These are phyloP conservation scores for Dunckerocampus dactyliophorus DNA, from an alignment of 2,113 vertebrate species.

Conservation along the genomic window DNA sequence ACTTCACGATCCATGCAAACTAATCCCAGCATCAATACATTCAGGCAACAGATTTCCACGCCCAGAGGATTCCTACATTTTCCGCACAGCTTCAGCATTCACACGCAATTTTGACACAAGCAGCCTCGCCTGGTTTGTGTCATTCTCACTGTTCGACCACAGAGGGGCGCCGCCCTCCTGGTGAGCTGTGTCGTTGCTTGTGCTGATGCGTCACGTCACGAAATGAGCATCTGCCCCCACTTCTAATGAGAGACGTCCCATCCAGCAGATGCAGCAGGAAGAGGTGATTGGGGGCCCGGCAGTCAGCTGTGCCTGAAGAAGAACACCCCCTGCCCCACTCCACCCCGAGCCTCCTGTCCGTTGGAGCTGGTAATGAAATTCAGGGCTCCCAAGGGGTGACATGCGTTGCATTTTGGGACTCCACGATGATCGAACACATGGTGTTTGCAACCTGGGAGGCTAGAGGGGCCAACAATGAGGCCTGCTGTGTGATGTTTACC, in stretches of 20 bases:
- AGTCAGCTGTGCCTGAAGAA: constrained; percentile 44
- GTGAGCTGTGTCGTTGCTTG: background rate
- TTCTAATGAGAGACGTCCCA: constrained; percentile 4
- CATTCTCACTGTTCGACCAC: no score
- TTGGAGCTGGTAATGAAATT: constrained; percentile 55
- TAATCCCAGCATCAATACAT: no score
- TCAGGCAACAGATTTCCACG: no score
- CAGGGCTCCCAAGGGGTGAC: constrained; percentile 33
- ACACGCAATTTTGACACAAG: no score
- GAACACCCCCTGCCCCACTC: constrained; percentile 6
- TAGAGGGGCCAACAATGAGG: background rate
- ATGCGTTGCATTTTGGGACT: constrained; percentile 36
- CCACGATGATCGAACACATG: constrained; percentile 29
- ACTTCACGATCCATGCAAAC: no score
- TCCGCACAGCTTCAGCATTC: no score
- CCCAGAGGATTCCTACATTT: no score
- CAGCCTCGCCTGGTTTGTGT: no score
- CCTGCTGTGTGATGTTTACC: background rate
- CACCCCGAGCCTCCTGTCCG: constrained; percentile 5
- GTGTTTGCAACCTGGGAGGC: background rate
- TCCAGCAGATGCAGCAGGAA: constrained; percentile 33
- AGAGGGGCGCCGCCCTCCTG: background rate
- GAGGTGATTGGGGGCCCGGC: constrained; percentile 12
- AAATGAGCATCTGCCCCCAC: constrained; percentile 32
- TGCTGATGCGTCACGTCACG: constrained; percentile 38